Conservation (phyloP, 1,140 invertebrate genomes). For the Thaumatotibia leucotreta region DNA sequence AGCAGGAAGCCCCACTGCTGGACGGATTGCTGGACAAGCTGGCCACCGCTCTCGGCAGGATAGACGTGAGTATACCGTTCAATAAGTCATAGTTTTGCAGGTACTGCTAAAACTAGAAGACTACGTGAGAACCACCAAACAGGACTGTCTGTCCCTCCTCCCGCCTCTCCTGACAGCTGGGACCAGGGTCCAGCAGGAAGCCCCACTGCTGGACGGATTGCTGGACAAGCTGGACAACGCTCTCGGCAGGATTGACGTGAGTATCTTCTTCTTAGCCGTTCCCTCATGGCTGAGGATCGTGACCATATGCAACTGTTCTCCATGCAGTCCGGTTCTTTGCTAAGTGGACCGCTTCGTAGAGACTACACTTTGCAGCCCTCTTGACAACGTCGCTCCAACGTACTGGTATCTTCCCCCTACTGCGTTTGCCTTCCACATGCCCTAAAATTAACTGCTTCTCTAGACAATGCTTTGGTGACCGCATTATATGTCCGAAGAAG, state of each 20-base stretch:
- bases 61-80: constrained; percentile 41
- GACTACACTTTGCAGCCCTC: too few relatives aligned
- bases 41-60: constrained; percentile 32
- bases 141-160: constrained; percentile 36
- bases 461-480: too few relatives aligned
- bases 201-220: constrained; percentile 37
- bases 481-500: too few relatives aligned
- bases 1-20: constrained; percentile 39
- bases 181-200: constrained; percentile 37
- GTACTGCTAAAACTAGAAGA: constrained; percentile 45
- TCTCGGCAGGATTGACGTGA: constrained; percentile 48
- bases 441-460: too few relatives aligned
- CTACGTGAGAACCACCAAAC: constrained; percentile 38
- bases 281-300: too few relatives aligned
- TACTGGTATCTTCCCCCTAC: too few relatives aligned
- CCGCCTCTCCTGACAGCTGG: constrained; percentile 32
- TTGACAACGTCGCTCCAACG: too few relatives aligned
- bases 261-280: too few relatives aligned
- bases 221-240: constrained; percentile 35
- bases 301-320: too few relatives aligned
- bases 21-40: constrained; percentile 42
- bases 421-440: too few relatives aligned
- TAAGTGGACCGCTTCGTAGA: too few relatives aligned
- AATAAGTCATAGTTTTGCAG: constrained; percentile 27
- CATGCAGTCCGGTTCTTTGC: too few relatives aligned